Evolutionary conservation across 2,113 vertebrate genomes (phyloP).

Genomic region (Dipodomys ordii): DNA sequence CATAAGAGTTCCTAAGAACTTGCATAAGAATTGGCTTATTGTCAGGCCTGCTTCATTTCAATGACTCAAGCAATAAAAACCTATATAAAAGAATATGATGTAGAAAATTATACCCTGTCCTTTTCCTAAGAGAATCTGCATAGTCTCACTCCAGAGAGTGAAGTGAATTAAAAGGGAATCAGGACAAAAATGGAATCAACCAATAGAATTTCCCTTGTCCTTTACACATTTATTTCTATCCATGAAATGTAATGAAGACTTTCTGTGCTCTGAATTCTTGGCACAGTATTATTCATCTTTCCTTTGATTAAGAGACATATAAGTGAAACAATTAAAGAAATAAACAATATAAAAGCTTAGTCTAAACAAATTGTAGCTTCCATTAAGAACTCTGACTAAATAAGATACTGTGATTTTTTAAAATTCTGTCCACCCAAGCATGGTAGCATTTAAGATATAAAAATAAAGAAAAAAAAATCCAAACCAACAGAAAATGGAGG

Average conservation of each 20-base stretch:
- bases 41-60: background rate
- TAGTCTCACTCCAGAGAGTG: background rate
- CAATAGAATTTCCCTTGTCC: background rate
- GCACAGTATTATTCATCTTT: background rate
- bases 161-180: background rate
- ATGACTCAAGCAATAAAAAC: background rate
- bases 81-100: background rate
- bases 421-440: no score
- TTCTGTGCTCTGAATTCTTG: background rate
- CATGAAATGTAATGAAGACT: background rate
- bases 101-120: background rate
- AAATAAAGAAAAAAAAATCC: no score
- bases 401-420: no score
- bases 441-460: no score
- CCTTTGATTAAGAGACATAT: background rate
- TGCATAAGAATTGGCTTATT: background rate
- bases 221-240: background rate
- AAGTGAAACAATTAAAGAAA: background rate
- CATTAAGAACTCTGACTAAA: no score
- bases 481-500: no score
- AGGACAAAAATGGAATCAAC: background rate
- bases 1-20: background rate
- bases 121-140: background rate
- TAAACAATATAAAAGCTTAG: background rate
- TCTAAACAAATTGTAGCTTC: no score